Evolutionary conservation across 2,113 vertebrate genomes (phyloP).

Genomic region (Dipodomys stephensi): DNA sequence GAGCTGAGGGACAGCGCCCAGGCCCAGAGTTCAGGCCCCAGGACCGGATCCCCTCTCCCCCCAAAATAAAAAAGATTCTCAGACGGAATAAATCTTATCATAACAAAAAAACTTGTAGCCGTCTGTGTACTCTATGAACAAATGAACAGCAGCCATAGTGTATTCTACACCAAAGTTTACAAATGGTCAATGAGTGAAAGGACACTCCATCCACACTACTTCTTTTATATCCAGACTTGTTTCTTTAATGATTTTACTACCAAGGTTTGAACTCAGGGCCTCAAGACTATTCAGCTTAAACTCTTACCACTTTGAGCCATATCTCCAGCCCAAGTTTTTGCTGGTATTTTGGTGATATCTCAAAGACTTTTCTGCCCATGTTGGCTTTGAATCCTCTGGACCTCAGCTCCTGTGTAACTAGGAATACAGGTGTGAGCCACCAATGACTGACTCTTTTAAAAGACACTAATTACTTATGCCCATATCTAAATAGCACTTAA

Average conservation of each 20-base stretch:
- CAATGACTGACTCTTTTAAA: not conserved
- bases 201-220: not conserved
- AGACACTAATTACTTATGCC: not conserved
- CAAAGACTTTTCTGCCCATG: no score
- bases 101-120: not conserved
- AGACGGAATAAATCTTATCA: not conserved
- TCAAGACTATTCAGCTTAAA: no score
- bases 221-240: conserved; percentile 8
- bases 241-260: not conserved
- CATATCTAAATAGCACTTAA: not conserved
- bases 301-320: no score
- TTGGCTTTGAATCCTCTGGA: no score
- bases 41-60: no score
- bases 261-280: no score
- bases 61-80: not conserved
- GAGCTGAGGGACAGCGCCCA: no score
- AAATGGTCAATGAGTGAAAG: not conserved
- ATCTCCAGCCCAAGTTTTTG: no score
- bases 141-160: not conserved
- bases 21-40: no score
- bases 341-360: no score
- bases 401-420: no score
- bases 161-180: not conserved
- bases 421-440: no score
- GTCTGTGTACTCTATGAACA: not conserved